Percentiles rank a stretch among this genome's conserved stretches.
phyloP scores from a whole-genome alignment of 2,888 invertebrate genomes.

The Amblyteles armatorius region DNA sequence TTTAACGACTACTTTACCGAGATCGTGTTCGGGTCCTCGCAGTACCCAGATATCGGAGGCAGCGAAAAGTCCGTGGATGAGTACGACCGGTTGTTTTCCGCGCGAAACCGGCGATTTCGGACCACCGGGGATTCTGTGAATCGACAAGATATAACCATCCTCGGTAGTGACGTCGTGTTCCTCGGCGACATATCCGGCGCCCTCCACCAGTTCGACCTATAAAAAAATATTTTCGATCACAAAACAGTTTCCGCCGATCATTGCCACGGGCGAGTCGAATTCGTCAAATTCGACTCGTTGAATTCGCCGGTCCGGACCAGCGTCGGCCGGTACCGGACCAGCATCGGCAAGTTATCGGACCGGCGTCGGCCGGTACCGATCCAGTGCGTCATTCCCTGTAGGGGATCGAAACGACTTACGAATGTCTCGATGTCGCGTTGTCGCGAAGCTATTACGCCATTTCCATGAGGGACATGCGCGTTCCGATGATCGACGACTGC shows the following conservation, averaged over 20 bases:
- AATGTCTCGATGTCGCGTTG: slow-evolving; percentile 52
- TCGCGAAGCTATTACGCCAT: slow-evolving; percentile 10
- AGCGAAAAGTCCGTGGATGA: slow-evolving; percentile 73
- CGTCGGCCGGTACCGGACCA: neutral
- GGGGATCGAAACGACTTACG: slow-evolving; percentile 42
- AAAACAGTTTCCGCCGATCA: neutral
- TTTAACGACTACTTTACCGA: slow-evolving; percentile 67
- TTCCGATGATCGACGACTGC: slow-evolving; percentile 18
- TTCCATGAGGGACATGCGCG: slow-evolving; percentile 41
- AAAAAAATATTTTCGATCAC: slow-evolving; percentile 28
- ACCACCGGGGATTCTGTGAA: slow-evolving; percentile 74
- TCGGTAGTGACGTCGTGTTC: slow-evolving; percentile 74
- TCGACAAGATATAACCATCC: slow-evolving; percentile 74
- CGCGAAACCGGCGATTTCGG: slow-evolving; percentile 66
- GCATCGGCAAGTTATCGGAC: too few species aligned
- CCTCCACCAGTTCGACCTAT: slow-evolving; percentile 72
- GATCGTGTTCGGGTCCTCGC: slow-evolving; percentile 72
- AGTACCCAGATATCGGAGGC: slow-evolving; percentile 75
- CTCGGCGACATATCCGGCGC: slow-evolving; percentile 72
- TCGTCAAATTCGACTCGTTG: neutral
- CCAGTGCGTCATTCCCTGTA: neutral
- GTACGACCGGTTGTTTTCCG: slow-evolving; percentile 72
- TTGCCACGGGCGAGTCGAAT: neutral
- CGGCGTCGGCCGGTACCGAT: neutral
- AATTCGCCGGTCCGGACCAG: too few species aligned